phyloP scores from a whole-genome alignment of 53 echinoderm and acorn worm genomes.

The Paelopatides confundens region DNA sequence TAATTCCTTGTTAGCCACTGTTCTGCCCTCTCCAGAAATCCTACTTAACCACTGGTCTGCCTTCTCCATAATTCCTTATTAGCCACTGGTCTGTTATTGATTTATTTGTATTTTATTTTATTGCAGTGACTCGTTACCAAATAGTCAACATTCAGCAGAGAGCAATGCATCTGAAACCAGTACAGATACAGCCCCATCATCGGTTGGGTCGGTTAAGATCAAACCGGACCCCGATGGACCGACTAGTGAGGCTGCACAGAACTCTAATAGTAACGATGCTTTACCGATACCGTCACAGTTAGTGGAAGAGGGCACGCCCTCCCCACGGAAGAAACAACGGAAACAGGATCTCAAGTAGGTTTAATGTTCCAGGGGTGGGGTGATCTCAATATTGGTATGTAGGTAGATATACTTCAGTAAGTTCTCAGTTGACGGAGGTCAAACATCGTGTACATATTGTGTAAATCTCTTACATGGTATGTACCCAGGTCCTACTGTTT shows the following conservation, averaged over 20 bases:
- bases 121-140: conserved; percentile 81
- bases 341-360: conserved; percentile 97
- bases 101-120: neutral
- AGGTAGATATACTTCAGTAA: too few species aligned
- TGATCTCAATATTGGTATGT: neutral
- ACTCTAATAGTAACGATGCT: conserved; percentile 47
- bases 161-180: conserved; percentile 87
- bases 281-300: conserved; percentile 50
- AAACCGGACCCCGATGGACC: conserved; percentile 80
- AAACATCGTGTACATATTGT: too few species aligned
- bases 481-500: too few species aligned
- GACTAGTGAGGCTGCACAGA: conserved; percentile 54
- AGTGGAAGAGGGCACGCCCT: conserved; percentile 77
- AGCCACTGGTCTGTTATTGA: too few species aligned
- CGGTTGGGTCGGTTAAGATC: conserved; percentile 69
- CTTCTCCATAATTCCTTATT: too few species aligned
- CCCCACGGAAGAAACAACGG: conserved; percentile 92
- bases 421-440: too few species aligned
- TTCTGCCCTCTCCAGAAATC: too few species aligned
- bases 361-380: too few species aligned
- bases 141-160: conserved; percentile 91
- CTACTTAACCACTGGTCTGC: too few species aligned
- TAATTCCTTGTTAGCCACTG: too few species aligned
- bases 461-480: too few species aligned
- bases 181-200: conserved; percentile 74